A percentile compares a stretch with the other conserved stretches of the same genome.
phyloP scores from a whole-genome alignment of 2,888 invertebrate genomes.

The Charanyca ferruginea region DNA sequence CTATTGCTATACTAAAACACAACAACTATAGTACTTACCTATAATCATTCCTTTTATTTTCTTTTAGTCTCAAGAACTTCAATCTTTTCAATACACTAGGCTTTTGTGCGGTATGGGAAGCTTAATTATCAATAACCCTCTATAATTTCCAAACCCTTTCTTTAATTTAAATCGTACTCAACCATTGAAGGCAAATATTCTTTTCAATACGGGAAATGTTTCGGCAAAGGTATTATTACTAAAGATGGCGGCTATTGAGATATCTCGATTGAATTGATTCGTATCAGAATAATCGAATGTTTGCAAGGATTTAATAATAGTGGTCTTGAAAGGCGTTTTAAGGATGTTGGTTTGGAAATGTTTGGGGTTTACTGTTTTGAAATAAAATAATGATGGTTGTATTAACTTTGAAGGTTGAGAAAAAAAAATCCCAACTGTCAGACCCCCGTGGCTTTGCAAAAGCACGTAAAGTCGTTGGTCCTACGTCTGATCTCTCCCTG shows the following conservation, averaged over 20 bases:
- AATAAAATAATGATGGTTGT: slow-evolving; percentile 6
- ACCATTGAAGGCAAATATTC: slow-evolving; percentile 58
- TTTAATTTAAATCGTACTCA: slow-evolving; percentile 28
- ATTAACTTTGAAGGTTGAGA: background rate
- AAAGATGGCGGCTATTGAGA: slow-evolving; percentile 56
- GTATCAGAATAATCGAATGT: slow-evolving; percentile 72
- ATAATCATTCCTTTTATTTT: slow-evolving; percentile 6
- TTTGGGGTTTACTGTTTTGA: slow-evolving; percentile 8
- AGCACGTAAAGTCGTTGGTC: no score
- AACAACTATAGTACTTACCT: background rate
- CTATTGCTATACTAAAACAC: no score
- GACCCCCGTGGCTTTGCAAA: no score
- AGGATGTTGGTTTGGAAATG: slow-evolving; percentile 50
- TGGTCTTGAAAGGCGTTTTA: slow-evolving; percentile 71
- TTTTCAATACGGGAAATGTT: slow-evolving; percentile 75
- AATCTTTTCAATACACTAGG: slow-evolving; percentile 12
- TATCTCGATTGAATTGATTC: slow-evolving; percentile 69
- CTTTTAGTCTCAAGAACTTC: slow-evolving; percentile 15
- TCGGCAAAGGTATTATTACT: slow-evolving; percentile 78
- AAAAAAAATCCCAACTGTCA: no score
- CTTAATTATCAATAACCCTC: slow-evolving; percentile 52
- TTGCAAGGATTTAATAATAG: slow-evolving; percentile 74
- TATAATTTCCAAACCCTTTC: slow-evolving; percentile 48
- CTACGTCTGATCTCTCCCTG: no score
- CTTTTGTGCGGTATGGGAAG: slow-evolving; percentile 41